Conservation (phyloP, 2,888 invertebrate species). For the Thecocarcelia acutangulata region DNA sequence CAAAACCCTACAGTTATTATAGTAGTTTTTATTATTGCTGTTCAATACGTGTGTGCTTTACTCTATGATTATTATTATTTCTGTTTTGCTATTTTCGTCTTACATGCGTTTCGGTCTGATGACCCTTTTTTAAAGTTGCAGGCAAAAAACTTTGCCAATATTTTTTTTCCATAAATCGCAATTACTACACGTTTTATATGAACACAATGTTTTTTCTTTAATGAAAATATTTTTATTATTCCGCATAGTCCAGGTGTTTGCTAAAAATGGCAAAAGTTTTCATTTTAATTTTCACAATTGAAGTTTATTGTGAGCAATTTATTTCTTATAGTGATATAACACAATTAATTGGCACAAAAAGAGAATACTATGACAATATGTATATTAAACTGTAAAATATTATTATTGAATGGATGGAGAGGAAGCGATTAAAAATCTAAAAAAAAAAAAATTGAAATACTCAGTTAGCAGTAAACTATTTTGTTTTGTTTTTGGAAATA, state of each 20-base stretch:
- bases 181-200: conserved; percentile 4
- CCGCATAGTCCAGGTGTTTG: not conserved
- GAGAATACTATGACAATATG: not conserved
- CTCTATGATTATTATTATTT: conserved; percentile 4
- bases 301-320: conserved; percentile 11
- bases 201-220: not conserved
- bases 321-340: not conserved
- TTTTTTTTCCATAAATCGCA: conserved; percentile 31
- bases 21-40: not conserved
- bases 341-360: not conserved
- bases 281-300: not conserved
- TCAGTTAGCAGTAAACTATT: too few species aligned
- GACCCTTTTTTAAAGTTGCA: not conserved
- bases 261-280: not conserved
- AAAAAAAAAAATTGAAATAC: too few species aligned
- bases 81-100: not conserved
- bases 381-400: not conserved
- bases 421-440: too few species aligned
- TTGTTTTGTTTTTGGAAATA: too few species aligned
- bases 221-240: conserved; percentile 6
- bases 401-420: too few species aligned
- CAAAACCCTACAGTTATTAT: too few species aligned
- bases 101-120: not conserved
- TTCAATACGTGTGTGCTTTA: not conserved
- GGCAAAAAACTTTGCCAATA: conserved; percentile 22